Conservation (phyloP, 2,113 vertebrate species). For the western clawed frog (Xenopus tropicalis) region UCB_Xtro_10.0 CM004447.2:12540501-12541000, state of each 20-base stretch:
- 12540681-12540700: no score
- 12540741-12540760: not conserved
- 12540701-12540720: no score
- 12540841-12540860: constrained; percentile 7
- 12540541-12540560: no score
- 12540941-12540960: constrained; percentile 35
- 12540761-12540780: constrained; percentile 8
- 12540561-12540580: no score
- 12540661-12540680: no score
- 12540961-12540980: constrained; percentile 41
- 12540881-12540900: constrained; percentile 6
- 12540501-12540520: no score
- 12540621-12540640: no score
- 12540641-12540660: no score
- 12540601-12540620: no score
- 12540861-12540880: constrained; percentile 8
- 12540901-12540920: not conserved
- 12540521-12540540: no score
- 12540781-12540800: constrained; percentile 10
- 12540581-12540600: no score
- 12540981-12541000: constrained; percentile 41
- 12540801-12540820: not conserved
- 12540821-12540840: not conserved
- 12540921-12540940: constrained; percentile 31
- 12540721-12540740: no score